These are phyloP conservation scores for Hydraecia micacea DNA, from an alignment of 2,888 invertebrate species.

Conservation along the genomic window DNA sequence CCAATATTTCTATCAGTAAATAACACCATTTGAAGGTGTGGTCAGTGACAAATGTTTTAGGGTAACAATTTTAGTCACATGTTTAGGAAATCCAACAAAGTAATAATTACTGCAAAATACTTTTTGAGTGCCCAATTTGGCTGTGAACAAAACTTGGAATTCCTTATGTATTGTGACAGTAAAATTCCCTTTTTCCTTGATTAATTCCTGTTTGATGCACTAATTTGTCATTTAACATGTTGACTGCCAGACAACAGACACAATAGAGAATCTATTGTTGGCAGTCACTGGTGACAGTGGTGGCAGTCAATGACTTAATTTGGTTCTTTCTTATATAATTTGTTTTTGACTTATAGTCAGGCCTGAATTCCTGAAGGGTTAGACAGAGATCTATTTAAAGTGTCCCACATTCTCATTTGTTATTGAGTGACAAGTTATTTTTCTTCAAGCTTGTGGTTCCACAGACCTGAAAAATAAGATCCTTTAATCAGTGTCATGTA, in stretches of 20 bases:
- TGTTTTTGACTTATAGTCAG: not conserved
- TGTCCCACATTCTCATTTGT: not conserved
- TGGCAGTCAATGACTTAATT: not conserved
- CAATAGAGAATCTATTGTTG: too few relatives aligned
- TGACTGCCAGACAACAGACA: too few relatives aligned
- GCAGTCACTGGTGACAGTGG: too few relatives aligned
- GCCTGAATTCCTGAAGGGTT: not conserved
- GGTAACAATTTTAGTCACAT: not conserved
- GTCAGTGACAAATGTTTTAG: not conserved
- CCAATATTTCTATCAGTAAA: not conserved
- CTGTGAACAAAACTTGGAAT: not conserved
- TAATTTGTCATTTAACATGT: not conserved
- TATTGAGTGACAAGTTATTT: not conserved
- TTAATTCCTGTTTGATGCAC: not conserved
- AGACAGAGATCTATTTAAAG: not conserved
- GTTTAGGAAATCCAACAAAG: not conserved
- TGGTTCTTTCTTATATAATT: not conserved
- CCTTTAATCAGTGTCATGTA: not conserved
- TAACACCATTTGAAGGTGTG: too few relatives aligned
- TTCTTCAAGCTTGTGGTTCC: not conserved
- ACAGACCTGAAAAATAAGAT: not conserved
- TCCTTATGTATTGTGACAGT: not conserved
- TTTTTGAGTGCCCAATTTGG: not conserved
- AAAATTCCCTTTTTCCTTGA: not conserved
- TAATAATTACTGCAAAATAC: not conserved